Percentiles rank a stretch among this genome's conserved stretches.
Conservation (phyloP, 2,797 vertebrate species). For the Scomberomorus guttatus region DNA sequence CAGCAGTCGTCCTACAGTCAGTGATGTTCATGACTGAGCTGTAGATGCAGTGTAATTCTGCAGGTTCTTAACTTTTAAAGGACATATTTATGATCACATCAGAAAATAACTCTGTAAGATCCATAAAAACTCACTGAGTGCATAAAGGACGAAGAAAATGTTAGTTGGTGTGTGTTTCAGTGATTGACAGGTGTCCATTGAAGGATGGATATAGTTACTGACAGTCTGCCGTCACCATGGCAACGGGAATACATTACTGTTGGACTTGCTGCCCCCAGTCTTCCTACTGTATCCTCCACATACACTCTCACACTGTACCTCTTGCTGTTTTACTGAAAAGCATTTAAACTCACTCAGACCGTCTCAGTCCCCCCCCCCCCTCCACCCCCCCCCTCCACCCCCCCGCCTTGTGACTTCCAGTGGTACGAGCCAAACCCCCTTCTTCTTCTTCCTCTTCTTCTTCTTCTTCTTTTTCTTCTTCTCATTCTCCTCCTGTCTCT, state of each 20-base stretch:
- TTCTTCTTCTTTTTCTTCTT: not conserved
- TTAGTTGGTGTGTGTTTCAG: too few species aligned
- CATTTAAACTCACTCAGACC: not conserved
- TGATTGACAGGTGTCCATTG: too few species aligned
- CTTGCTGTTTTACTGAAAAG: not conserved
- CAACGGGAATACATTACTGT: not conserved
- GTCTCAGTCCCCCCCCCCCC: too few species aligned
- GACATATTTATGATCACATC: too few species aligned
- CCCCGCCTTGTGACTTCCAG: constrained; percentile 57
- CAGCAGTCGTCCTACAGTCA: too few species aligned
- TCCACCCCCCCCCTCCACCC: not conserved
- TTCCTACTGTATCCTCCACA: constrained; percentile 18
- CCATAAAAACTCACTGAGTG: too few species aligned
- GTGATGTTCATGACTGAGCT: too few species aligned
- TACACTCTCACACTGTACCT: not conserved
- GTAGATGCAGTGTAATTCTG: too few species aligned
- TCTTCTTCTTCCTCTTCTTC: not conserved
- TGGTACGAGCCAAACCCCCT: constrained; percentile 37
- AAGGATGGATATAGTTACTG: not conserved
- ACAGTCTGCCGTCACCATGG: constrained; percentile 19
- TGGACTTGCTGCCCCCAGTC: not conserved
- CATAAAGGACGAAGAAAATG: too few species aligned
- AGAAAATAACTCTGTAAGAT: too few species aligned
- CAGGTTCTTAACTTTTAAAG: too few species aligned
- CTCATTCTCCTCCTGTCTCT: not conserved